phyloP scores from a whole-genome alignment of 2,888 invertebrate species.

The Athrips mouffetella region DNA sequence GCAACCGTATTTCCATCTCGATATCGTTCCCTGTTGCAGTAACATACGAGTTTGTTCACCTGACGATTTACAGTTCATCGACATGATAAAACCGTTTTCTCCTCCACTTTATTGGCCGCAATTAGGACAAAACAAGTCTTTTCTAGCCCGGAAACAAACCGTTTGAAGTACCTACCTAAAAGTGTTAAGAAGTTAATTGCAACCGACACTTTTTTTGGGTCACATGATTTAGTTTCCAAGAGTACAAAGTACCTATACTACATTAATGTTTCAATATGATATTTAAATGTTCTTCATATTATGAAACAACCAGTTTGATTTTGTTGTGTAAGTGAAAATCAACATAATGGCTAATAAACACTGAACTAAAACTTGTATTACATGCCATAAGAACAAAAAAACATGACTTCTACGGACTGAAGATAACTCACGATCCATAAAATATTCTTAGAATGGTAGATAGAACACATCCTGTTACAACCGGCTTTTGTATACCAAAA shows the following conservation, averaged over 20 bases:
- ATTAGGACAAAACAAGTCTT: slow-evolving; percentile 1
- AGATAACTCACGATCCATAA: too few species aligned
- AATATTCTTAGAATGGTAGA: too few species aligned
- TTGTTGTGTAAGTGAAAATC: neutral
- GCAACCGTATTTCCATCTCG: slow-evolving; percentile 3
- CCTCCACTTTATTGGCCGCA: neutral
- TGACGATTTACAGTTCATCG: neutral
- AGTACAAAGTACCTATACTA: too few species aligned
- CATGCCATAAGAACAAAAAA: too few species aligned
- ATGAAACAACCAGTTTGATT: neutral
- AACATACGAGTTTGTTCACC: slow-evolving; percentile 3
- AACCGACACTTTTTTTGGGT: neutral
- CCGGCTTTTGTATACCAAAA: too few species aligned
- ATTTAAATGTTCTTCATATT: too few species aligned
- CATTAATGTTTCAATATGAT: too few species aligned
- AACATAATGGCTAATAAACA: neutral
- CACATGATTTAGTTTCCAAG: neutral
- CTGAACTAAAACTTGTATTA: too few species aligned
- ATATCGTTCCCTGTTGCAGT: slow-evolving; percentile 13
- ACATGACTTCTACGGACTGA: too few species aligned
- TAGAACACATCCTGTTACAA: too few species aligned
- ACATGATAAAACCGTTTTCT: slow-evolving; percentile 1
- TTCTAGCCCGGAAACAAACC: slow-evolving; percentile 3
- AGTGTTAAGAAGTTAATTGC: neutral
- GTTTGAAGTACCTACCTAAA: neutral